A percentile compares a stretch with the other conserved stretches of the same genome.
Conservation (phyloP, 1,140 invertebrate genomes). For the Globodera rostochiensis region DNA sequence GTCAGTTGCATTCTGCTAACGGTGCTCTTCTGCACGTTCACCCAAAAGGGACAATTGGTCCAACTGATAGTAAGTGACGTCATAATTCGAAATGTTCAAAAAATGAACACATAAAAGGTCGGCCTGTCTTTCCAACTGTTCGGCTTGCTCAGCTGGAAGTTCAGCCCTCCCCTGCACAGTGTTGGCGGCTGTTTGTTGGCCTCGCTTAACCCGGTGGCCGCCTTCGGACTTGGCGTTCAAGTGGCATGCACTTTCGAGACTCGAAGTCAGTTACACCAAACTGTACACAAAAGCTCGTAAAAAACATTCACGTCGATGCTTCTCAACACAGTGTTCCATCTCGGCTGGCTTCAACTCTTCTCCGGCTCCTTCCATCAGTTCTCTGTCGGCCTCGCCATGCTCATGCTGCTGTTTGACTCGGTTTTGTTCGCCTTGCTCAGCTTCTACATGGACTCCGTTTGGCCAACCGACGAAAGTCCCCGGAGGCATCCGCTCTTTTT, state of each 20-base stretch:
- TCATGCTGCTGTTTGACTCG: constrained; percentile 49
- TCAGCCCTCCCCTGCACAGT: constrained; percentile 34
- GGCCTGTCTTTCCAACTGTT: background rate
- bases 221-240: constrained; percentile 47
- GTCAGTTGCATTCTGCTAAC: constrained; percentile 29
- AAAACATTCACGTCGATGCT: background rate
- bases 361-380: constrained; percentile 30
- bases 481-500: constrained; percentile 48
- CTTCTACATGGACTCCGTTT: constrained; percentile 50
- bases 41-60: constrained; percentile 22
- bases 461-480: constrained; percentile 47
- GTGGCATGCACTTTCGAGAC: constrained; percentile 37
- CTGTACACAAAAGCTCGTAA: background rate
- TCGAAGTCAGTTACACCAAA: constrained; percentile 33
- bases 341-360: constrained; percentile 49
- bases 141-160: constrained; percentile 20
- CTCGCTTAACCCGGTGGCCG: constrained; percentile 45
- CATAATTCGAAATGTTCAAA: background rate
- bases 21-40: constrained; percentile 33
- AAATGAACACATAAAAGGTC: background rate
- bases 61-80: constrained; percentile 14
- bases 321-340: constrained; percentile 33
- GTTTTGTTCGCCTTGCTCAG: constrained; percentile 39
- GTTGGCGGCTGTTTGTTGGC: constrained; percentile 40
- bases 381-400: constrained; percentile 42